Conservation (phyloP, 2,888 invertebrate species). For the Xylophagus ater region DNA sequence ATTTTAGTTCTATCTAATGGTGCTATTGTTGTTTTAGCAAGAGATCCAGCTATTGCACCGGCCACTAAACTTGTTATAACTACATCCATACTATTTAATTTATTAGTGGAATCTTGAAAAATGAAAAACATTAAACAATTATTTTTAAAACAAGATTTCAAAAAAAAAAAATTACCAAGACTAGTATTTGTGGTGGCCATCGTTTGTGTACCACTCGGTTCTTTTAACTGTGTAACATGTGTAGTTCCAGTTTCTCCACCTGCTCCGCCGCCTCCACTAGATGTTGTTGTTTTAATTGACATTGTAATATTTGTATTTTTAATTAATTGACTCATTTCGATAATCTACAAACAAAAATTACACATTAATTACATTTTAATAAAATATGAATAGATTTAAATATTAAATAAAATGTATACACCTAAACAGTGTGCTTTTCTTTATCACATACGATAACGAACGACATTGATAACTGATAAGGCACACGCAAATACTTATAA, state of each 20-base stretch:
- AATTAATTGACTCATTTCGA: slow-evolving; percentile 37
- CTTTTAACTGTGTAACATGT: neutral
- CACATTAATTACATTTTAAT: too few relatives aligned
- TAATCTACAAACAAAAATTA: too few relatives aligned
- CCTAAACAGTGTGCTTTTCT: too few relatives aligned
- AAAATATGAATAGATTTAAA: too few relatives aligned
- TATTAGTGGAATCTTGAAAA: slow-evolving; percentile 17
- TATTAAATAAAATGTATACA: too few relatives aligned
- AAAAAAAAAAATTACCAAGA: neutral
- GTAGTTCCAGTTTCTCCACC: slow-evolving; percentile 14
- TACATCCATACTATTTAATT: slow-evolving; percentile 44
- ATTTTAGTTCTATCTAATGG: slow-evolving; percentile 97
- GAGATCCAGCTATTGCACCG: slow-evolving; percentile 87
- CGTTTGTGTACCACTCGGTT: slow-evolving; percentile 5
- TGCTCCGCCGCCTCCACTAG: slow-evolving; percentile 21
- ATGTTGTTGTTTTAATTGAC: slow-evolving; percentile 32
- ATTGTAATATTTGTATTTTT: slow-evolving; percentile 36
- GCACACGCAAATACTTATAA: too few relatives aligned
- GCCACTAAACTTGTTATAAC: slow-evolving; percentile 75
- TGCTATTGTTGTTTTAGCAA: slow-evolving; percentile 93
- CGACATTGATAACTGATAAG: too few relatives aligned
- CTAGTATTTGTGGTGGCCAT: neutral
- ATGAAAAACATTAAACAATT: neutral
- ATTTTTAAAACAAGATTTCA: too few relatives aligned
- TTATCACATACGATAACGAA: too few relatives aligned